These are phyloP conservation scores for Coregonus suidteri DNA, from an alignment of 2,797 vertebrate genomes.

Conservation along the genomic window DNA sequence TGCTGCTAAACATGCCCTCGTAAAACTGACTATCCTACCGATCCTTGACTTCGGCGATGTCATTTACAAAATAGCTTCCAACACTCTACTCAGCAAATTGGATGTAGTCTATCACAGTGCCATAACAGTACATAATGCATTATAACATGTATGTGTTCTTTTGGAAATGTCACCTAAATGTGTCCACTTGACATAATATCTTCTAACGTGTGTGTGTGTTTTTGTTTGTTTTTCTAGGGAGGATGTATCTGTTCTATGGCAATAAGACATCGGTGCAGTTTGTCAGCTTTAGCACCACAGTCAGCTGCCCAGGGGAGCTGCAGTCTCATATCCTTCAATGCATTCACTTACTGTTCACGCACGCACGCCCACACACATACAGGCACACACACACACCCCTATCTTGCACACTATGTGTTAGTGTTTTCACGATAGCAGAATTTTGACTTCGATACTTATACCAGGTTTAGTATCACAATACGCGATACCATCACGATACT, in stretches of 20 bases:
- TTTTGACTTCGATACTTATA: no score
- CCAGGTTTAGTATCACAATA: no score
- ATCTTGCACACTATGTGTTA: not conserved
- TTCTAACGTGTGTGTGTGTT: not conserved
- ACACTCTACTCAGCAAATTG: no score
- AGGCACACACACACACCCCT: not conserved
- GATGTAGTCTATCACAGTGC: no score
- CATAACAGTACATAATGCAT: no score
- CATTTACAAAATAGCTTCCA: no score
- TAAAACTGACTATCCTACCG: no score
- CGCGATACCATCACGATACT: no score
- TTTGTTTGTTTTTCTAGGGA: constrained; percentile 69
- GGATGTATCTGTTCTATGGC: constrained; percentile 94
- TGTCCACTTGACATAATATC: no score
- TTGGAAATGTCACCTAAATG: no score
- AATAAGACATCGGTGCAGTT: constrained; percentile 95
- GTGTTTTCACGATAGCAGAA: not conserved
- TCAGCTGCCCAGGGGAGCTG: constrained; percentile 86
- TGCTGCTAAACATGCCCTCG: no score
- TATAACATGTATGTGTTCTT: not conserved
- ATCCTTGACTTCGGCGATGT: no score
- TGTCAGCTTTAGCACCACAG: constrained; percentile 84
- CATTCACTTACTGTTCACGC: not conserved
- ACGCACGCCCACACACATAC: not conserved
- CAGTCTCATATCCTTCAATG: constrained; percentile 87